Percentiles rank a stretch among this genome's conserved stretches.
Conservation (phyloP, 2,888 invertebrate species). For the Hemicrepidius hirtus region DNA sequence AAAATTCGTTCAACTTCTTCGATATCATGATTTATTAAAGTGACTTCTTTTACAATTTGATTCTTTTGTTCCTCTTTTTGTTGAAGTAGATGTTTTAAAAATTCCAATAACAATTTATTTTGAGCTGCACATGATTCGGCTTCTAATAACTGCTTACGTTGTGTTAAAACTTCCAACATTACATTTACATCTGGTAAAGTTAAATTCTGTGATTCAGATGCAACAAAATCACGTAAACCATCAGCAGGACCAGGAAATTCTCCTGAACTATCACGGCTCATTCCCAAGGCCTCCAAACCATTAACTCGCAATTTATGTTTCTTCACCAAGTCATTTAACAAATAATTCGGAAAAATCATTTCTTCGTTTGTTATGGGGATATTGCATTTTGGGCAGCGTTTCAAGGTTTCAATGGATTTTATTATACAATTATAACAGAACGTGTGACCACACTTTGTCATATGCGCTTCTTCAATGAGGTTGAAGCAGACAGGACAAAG, state of each 20-base stretch:
- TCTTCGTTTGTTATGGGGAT: conserved; percentile 81
- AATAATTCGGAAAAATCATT: conserved; percentile 89
- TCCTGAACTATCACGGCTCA: conserved; percentile 68
- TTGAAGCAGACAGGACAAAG: conserved; percentile 81
- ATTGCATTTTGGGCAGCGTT: conserved; percentile 90
- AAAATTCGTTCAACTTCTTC: conserved; percentile 82
- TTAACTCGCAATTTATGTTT: conserved; percentile 78
- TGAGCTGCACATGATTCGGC: conserved; percentile 88
- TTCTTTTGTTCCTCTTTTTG: conserved; percentile 82
- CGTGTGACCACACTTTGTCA: conserved; percentile 94
- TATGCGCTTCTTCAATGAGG: conserved; percentile 90
- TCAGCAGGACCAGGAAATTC: conserved; percentile 72
- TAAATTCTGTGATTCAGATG: conserved; percentile 82
- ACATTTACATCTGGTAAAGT: conserved; percentile 87
- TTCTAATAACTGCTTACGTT: conserved; percentile 86
- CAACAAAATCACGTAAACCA: conserved; percentile 78
- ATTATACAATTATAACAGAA: conserved; percentile 90
- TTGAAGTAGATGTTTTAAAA: conserved; percentile 84
- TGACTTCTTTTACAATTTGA: conserved; percentile 82
- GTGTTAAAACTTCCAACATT: conserved; percentile 86
- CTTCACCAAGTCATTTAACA: conserved; percentile 86
- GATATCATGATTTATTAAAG: conserved; percentile 84
- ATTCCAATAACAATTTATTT: conserved; percentile 88
- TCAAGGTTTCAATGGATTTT: conserved; percentile 78
- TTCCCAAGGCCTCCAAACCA: conserved; percentile 71